Conservation (phyloP, 2,797 vertebrate genomes). For the Vipera latastei region DNA sequence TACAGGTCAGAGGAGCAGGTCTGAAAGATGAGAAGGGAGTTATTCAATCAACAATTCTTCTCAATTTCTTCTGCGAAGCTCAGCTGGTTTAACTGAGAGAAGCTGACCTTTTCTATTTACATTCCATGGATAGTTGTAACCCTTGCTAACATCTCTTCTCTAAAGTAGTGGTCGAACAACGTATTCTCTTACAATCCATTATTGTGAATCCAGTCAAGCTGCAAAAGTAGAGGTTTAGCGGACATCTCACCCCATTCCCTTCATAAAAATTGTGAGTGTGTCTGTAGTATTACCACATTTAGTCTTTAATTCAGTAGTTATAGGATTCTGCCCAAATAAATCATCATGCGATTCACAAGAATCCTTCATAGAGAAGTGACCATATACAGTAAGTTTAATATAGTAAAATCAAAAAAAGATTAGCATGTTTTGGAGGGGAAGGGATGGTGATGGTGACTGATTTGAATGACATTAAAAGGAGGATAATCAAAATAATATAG, state of each 20-base stretch:
- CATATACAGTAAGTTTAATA: background rate
- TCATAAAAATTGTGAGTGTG: background rate
- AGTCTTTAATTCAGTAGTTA: background rate
- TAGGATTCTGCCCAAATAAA: background rate
- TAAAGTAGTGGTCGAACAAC: background rate
- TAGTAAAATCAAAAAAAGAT: background rate
- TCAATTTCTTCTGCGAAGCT: constrained; percentile 15
- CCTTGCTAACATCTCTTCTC: background rate
- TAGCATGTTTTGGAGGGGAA: too few species aligned
- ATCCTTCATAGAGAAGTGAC: too few species aligned
- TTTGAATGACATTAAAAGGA: background rate
- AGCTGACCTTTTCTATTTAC: constrained; percentile 14
- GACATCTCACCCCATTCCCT: background rate
- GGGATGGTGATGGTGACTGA: background rate
- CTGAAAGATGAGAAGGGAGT: constrained; percentile 26
- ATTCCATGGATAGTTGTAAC: background rate
- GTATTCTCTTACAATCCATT: background rate
- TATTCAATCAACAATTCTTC: constrained; percentile 7
- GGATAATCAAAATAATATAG: background rate
- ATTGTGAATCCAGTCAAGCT: rapidly evolving
- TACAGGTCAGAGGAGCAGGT: constrained; percentile 40
- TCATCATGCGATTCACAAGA: background rate
- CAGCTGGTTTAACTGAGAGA: constrained; percentile 19
- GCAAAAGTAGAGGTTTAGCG: background rate
- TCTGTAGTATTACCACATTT: background rate